Conservation (phyloP, 2,797 vertebrate species). For the Peromyscus eremicus region DNA sequence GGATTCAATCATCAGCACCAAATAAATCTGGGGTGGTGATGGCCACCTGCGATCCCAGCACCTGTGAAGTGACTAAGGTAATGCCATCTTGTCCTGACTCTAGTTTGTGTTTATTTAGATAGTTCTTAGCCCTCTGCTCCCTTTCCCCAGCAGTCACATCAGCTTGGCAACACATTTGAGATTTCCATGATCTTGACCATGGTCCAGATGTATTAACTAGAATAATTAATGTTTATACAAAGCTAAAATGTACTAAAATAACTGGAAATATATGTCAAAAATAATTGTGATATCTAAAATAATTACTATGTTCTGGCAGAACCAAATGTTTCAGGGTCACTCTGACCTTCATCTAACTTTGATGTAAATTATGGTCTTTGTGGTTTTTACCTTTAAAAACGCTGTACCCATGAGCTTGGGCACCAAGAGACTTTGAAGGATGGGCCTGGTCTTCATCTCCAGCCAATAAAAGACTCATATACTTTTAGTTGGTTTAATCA, state of each 20-base stretch:
- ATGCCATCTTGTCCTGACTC: not conserved
- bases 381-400: not conserved
- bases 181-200: not conserved
- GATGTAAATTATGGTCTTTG: not conserved
- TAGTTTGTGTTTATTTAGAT: not conserved
- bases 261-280: not conserved
- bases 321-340: not conserved
- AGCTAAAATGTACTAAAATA: conserved; percentile 3
- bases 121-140: not conserved
- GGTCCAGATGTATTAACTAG: not conserved
- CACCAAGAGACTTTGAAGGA: not conserved
- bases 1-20: not conserved
- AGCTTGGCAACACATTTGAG: not conserved
- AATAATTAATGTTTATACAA: conserved; percentile 18
- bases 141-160: not conserved
- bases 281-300: conserved; percentile 2
- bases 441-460: not conserved
- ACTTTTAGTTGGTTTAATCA: not conserved
- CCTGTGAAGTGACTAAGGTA: not conserved
- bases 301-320: not conserved
- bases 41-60: not conserved
- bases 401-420: not conserved
- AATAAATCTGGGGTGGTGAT: not conserved
- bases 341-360: not conserved
- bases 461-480: not conserved